Conservation (phyloP, 2,113 vertebrate species). For the Glaucidium brasilianum region DNA sequence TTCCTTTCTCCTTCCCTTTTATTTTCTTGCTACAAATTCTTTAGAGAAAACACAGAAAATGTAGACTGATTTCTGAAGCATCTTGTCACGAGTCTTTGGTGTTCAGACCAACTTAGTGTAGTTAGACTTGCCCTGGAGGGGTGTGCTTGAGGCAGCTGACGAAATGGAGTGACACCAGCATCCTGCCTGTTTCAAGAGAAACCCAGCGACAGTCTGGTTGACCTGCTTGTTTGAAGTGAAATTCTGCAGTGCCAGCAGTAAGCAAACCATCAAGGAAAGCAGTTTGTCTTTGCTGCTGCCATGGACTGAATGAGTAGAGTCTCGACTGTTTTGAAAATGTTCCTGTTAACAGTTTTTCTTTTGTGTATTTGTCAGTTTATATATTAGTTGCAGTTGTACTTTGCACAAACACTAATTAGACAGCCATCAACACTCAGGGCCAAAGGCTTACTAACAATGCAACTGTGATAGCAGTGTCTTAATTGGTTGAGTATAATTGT, state of each 20-base stretch:
- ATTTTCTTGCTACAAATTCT: neutral
- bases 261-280: neutral
- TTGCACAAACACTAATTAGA: slow-evolving; percentile 73
- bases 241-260: slow-evolving; percentile 15
- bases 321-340: slow-evolving; percentile 29
- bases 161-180: neutral
- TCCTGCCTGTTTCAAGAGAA: neutral
- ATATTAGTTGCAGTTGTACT: slow-evolving; percentile 70
- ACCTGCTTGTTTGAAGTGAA: slow-evolving; percentile 38
- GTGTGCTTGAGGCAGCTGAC: neutral
- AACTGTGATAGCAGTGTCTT: slow-evolving; percentile 74
- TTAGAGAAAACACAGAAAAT: neutral
- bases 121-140: neutral
- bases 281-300: slow-evolving; percentile 4
- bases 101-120: neutral
- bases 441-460: slow-evolving; percentile 75
- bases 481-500: slow-evolving; percentile 79
- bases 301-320: neutral
- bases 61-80: neutral
- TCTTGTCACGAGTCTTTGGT: neutral
- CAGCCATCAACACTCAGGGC: slow-evolving; percentile 72
- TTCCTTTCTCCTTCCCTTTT: neutral
- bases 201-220: neutral
- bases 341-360: slow-evolving; percentile 53
- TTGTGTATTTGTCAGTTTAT: slow-evolving; percentile 65